Conservation (phyloP, 2,797 vertebrate genomes). For the Psittacula echo region DNA sequence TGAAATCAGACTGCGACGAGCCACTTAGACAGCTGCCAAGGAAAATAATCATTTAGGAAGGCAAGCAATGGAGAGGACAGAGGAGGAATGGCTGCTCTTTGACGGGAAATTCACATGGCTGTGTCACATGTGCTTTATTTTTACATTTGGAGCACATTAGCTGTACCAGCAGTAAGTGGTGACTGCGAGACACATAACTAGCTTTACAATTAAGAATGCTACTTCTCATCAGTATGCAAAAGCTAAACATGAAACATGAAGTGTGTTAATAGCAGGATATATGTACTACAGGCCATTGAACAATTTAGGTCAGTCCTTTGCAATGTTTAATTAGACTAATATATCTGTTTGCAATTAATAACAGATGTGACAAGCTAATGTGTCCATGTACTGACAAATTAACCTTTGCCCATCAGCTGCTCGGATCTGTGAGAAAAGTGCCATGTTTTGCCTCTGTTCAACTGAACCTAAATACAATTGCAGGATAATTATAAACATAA, state of each 20-base stretch:
- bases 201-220: conserved; percentile 77
- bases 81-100: conserved; percentile 77
- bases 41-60: conserved; percentile 80
- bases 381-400: conserved; percentile 93
- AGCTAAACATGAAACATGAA: conserved; percentile 78
- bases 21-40: conserved; percentile 90
- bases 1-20: conserved; percentile 91
- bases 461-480: conserved; percentile 83
- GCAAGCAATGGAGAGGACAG: conserved; percentile 70
- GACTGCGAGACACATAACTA: conserved; percentile 65
- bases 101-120: conserved; percentile 78
- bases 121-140: conserved; percentile 77
- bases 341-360: conserved; percentile 92
- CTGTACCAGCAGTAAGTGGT: conserved; percentile 76
- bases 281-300: conserved; percentile 79
- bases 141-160: conserved; percentile 73
- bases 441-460: conserved; percentile 86
- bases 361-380: conserved; percentile 90
- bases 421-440: conserved; percentile 91
- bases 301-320: conserved; percentile 85
- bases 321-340: conserved; percentile 86
- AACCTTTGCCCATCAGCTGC: conserved; percentile 98
- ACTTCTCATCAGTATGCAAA: conserved; percentile 76
- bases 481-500: conserved; percentile 94
- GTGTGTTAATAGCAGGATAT: conserved; percentile 77